A percentile compares a stretch with the other conserved stretches of the same genome.
Evolutionary conservation across 2,888 invertebrate species (phyloP).

Genomic region (Apoda limacodes): DNA sequence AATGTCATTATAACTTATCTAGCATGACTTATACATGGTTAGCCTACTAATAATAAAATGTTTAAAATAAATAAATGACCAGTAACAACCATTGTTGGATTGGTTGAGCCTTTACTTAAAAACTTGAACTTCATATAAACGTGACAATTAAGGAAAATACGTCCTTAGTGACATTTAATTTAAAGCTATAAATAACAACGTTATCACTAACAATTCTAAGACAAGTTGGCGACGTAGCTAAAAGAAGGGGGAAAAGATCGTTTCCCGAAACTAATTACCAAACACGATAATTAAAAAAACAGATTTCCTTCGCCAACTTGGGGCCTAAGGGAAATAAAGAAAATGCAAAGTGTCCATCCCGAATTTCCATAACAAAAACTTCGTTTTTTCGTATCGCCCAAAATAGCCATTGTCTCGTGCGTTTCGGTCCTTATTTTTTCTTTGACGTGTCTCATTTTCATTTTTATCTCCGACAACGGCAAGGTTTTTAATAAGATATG

Average conservation of each 20-base stretch:
- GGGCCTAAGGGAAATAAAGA: constrained; percentile 55
- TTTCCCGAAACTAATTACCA: constrained; percentile 67
- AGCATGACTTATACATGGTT: no score
- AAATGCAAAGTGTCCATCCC: constrained; percentile 65
- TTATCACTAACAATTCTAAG: no score
- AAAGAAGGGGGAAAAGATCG: constrained; percentile 55
- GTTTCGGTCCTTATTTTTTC: constrained; percentile 52
- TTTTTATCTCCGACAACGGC: constrained; percentile 59
- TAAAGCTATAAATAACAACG: constrained; percentile 63
- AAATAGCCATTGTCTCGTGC: constrained; percentile 63
- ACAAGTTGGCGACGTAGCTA: constrained; percentile 49
- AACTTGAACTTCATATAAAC: no score
- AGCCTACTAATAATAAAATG: no score
- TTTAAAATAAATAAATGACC: no score
- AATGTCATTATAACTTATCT: no score
- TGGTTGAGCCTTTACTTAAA: no score
- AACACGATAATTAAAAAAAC: constrained; percentile 69
- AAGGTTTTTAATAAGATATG: constrained; percentile 66
- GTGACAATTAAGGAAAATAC: no score
- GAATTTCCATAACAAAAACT: constrained; percentile 65
- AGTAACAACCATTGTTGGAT: no score
- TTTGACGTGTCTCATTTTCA: constrained; percentile 64
- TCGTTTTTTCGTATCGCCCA: constrained; percentile 58
- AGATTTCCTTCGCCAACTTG: constrained; percentile 50
- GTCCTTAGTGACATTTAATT: no score